Percentiles rank a stretch among this genome's conserved stretches.
Conservation (phyloP, 2,113 vertebrate species). For the Pachycephala philippinensis region DNA sequence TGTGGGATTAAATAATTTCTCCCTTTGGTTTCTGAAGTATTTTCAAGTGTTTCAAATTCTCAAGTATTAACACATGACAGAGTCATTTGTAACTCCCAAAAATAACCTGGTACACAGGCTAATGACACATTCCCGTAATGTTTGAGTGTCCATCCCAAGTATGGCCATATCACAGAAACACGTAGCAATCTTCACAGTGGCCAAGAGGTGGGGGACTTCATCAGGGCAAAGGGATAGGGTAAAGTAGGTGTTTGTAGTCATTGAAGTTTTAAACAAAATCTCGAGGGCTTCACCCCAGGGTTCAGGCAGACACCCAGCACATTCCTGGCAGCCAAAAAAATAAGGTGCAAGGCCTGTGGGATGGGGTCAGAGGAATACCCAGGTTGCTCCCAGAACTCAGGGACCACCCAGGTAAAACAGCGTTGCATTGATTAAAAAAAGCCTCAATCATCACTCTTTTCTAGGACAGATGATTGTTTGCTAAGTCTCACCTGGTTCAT, state of each 20-base stretch:
- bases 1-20: neutral
- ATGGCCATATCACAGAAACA: neutral
- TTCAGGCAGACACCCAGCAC: neutral
- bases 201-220: neutral
- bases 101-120: neutral
- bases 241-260: neutral
- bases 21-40: neutral
- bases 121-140: neutral
- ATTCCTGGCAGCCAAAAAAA: neutral
- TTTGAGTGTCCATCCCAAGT: neutral
- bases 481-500: neutral
- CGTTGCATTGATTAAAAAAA: fast-evolving
- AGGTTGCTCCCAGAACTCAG: neutral
- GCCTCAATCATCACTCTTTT: fast-evolving
- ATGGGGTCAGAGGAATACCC: neutral
- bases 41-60: neutral
- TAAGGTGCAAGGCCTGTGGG: neutral
- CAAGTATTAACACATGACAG: neutral
- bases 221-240: neutral
- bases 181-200: neutral
- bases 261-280: neutral
- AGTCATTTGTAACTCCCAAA: neutral
- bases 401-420: neutral
- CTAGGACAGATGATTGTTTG: neutral
- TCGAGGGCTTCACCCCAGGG: fast-evolving